Evolutionary conservation across 2,113 vertebrate genomes (phyloP).

Genomic region (Ictidomys tridecemlineatus): DNA sequence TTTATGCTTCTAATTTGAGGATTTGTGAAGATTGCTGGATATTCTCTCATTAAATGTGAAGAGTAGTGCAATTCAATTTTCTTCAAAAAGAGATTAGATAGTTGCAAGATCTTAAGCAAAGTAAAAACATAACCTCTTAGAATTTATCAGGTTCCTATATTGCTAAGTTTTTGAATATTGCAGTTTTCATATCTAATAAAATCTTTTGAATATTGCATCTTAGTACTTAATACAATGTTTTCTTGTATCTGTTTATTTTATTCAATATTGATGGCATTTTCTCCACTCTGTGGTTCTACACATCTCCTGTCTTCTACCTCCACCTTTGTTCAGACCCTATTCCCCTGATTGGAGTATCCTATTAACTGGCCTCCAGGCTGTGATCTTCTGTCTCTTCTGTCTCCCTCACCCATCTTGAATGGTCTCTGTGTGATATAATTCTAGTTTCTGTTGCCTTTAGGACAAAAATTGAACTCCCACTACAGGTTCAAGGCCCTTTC

Average conservation of each 20-base stretch:
- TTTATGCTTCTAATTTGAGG: neutral
- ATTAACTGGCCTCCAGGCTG: neutral
- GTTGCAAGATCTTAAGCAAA: constrained; percentile 37
- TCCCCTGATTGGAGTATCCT: neutral
- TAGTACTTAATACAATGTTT: neutral
- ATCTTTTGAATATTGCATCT: neutral
- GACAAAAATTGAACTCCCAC: too few species aligned
- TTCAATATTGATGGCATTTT: neutral
- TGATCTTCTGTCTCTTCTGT: neutral
- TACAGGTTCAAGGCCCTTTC: neutral
- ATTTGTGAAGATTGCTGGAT: neutral
- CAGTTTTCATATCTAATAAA: neutral
- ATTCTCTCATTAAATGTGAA: constrained; percentile 14
- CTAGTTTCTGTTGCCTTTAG: neutral
- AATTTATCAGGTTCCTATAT: neutral
- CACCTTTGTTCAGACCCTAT: neutral
- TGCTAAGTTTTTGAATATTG: constrained; percentile 4
- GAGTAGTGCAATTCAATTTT: constrained; percentile 8
- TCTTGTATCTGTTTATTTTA: neutral
- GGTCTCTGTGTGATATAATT: neutral
- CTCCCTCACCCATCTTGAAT: neutral
- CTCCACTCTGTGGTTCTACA: neutral
- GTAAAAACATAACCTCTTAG: neutral
- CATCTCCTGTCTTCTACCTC: too few species aligned
- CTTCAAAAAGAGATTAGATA: constrained; percentile 25